Conservation (phyloP, 2,797 vertebrate species). For the Phrynocephalus vlangalii region DNA sequence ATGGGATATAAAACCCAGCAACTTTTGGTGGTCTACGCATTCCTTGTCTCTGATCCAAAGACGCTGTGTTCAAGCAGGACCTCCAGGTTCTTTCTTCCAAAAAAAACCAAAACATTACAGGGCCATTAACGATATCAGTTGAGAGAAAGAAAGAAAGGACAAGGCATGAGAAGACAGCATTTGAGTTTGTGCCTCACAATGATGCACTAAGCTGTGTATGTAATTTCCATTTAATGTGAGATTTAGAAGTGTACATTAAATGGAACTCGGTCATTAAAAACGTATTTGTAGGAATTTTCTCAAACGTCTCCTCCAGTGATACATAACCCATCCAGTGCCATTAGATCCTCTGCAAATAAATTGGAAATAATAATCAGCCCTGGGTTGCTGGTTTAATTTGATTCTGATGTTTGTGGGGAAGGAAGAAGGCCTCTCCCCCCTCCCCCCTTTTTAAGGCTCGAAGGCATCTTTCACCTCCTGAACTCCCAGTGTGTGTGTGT, state of each 20-base stretch:
- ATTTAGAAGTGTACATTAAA: slow-evolving; percentile 71
- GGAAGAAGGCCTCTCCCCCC: slow-evolving; percentile 58
- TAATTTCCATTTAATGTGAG: slow-evolving; percentile 77
- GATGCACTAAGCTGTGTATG: slow-evolving; percentile 76
- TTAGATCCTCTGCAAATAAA: slow-evolving; percentile 57
- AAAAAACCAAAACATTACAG: neutral
- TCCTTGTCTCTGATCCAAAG: too few species aligned
- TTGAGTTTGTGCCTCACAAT: slow-evolving; percentile 60
- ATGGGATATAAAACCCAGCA: too few species aligned
- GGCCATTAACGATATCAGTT: neutral
- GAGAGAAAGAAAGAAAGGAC: neutral
- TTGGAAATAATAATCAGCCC: slow-evolving; percentile 69
- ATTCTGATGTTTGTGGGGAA: slow-evolving; percentile 70
- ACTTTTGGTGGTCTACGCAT: too few species aligned
- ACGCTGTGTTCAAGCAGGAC: neutral
- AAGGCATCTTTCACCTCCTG: neutral
- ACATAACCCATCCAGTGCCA: slow-evolving; percentile 73
- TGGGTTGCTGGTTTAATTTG: slow-evolving; percentile 64
- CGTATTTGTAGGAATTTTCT: slow-evolving; percentile 76
- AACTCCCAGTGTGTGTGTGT: neutral
- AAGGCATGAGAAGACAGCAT: neutral
- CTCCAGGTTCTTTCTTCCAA: neutral
- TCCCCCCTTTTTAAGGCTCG: too few species aligned
- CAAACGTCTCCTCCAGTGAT: slow-evolving; percentile 72
- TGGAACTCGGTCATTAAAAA: slow-evolving; percentile 78